Evolutionary conservation across 2,113 vertebrate genomes (phyloP).

Genomic region (Lucifuga dentata): DNA sequence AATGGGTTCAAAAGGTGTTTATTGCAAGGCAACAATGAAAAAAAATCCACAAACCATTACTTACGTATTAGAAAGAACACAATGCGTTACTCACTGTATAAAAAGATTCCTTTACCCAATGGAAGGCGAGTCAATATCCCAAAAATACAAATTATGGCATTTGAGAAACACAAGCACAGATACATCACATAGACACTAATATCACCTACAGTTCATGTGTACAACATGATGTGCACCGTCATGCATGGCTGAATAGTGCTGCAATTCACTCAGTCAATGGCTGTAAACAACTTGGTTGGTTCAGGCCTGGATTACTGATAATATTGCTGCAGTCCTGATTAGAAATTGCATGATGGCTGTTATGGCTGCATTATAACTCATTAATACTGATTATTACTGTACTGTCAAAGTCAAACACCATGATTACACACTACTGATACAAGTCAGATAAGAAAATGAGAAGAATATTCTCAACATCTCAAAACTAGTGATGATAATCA

Average conservation of each 20-base stretch:
- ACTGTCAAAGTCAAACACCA: conserved; percentile 30
- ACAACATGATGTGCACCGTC: conserved; percentile 42
- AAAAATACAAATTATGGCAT: conserved; percentile 38
- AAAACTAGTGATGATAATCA: conserved; percentile 19
- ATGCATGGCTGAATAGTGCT: conserved; percentile 21
- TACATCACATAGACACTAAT: conserved; percentile 45
- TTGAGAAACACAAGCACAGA: conserved; percentile 50
- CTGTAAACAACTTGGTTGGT: conserved; percentile 57
- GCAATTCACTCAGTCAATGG: conserved; percentile 25
- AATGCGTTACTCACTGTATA: conserved; percentile 58
- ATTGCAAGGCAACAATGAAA: conserved; percentile 73
- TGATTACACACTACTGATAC: conserved; percentile 21
- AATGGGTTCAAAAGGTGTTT: conserved; percentile 67
- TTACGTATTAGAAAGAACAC: conserved; percentile 44
- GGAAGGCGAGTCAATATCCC: conserved; percentile 46
- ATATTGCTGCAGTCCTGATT: conserved; percentile 61
- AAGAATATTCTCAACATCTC: conserved; percentile 35
- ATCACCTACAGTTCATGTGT: conserved; percentile 45
- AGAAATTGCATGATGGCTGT: conserved; percentile 30
- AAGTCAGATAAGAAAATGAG: conserved; percentile 38
- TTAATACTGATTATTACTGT: conserved; percentile 77
- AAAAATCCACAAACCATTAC: conserved; percentile 54
- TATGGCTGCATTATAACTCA: conserved; percentile 40
- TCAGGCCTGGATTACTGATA: conserved; percentile 24
- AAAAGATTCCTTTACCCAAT: conserved; percentile 58